Evolutionary conservation across 2,113 vertebrate genomes (phyloP), one percentile per base, ranked within the genome.

Genomic region (Aix galericulata): DNA sequence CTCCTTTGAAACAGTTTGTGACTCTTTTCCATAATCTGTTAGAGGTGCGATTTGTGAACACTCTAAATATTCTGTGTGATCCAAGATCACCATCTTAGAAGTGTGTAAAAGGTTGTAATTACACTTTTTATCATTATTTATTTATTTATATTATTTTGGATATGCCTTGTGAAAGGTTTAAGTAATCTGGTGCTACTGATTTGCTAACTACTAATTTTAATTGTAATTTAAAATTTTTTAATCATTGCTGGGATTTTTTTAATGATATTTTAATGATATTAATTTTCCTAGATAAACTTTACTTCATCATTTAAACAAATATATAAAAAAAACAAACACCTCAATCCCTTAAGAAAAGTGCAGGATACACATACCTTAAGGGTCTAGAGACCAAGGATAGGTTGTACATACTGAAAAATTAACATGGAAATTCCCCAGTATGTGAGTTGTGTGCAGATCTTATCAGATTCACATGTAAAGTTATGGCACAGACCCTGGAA

Each of bases 191-290:
- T 9, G 9, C 26, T 84, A 86, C 9, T 40, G 46, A 48, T 48
- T 50, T 50, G 32, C 34, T 44, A 52, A 8, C 18, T 48, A 68
- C 20, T 50, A 9, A 38, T 27, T 26, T 63, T 26, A 17, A 55
- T 31, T 16, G 9, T 31, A 8, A 17, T 63, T 71, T 83, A 23
- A 22, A 12, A 11, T 50, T 23, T 62, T 3, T 7, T 17, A 71
- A 46, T 36, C 0, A 0, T n/a, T 58, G 6, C 22, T 66, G 18
- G 6, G 58, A 4, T 82, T 86, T 29, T 3, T 3, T 17, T 17
- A 67, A 63, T 23, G 36, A 14, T 63, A 17, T 3, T 68, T n/a
- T n/a, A n/a, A n/a, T n/a, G n/a, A n/a, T n/a, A n/a, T n/a, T n/a
- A 17, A 44, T 75, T 69, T 88, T 83, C n/a, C 15, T 8, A 72